Percentiles rank a stretch among this genome's conserved stretches.
phyloP scores from a whole-genome alignment of 92 coral and sea anemone species.

The Porites lobata region DNA sequence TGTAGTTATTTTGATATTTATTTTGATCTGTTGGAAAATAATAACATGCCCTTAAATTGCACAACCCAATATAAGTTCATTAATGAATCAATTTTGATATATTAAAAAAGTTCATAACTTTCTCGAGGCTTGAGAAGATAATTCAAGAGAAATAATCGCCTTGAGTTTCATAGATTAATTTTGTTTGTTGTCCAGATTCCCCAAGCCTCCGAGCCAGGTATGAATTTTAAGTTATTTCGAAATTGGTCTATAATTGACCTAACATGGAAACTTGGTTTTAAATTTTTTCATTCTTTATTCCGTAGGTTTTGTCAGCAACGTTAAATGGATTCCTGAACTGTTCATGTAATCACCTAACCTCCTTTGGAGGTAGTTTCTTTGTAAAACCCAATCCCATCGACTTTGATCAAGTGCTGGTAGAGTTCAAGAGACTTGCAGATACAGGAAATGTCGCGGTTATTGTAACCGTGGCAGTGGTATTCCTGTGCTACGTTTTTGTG shows the following conservation, averaged over 20 bases:
- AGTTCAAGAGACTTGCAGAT: slow-evolving; percentile 33
- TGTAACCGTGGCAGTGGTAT: slow-evolving; percentile 35
- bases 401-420: slow-evolving; percentile 53
- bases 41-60: too few species aligned
- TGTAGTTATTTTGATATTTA: too few species aligned
- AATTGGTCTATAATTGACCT: not conserved
- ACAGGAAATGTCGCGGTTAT: slow-evolving; percentile 61
- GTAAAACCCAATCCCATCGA: slow-evolving; percentile 67
- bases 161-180: too few species aligned
- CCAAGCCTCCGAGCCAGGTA: too few species aligned
- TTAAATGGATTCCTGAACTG: slow-evolving; percentile 40
- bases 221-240: too few species aligned
- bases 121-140: too few species aligned
- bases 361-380: slow-evolving; percentile 56
- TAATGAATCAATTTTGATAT: too few species aligned
- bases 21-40: too few species aligned
- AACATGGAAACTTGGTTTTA: not conserved
- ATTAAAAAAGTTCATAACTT: too few species aligned
- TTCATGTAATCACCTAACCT: slow-evolving; percentile 50
- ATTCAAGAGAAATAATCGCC: too few species aligned
- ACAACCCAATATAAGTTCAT: too few species aligned
- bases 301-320: slow-evolving; percentile 34
- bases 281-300: not conserved
- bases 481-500: slow-evolving; percentile 30
- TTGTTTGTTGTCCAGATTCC: too few species aligned